phyloP scores from a whole-genome alignment of 1,140 invertebrate genomes.

The Bombus difficillimus region DNA sequence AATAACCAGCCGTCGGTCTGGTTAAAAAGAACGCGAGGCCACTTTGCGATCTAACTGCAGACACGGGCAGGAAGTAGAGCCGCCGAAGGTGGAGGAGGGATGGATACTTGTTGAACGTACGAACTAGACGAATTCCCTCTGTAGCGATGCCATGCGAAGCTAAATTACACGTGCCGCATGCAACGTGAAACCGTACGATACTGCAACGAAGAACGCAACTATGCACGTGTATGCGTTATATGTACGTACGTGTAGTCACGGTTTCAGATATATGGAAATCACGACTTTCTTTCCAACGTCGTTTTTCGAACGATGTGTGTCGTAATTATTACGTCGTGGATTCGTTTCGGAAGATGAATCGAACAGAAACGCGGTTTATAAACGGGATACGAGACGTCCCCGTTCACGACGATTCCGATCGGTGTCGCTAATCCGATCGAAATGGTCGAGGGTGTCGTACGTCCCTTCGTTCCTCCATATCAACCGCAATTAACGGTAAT shows the following conservation, averaged over 20 bases:
- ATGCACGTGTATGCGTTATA: rapidly evolving
- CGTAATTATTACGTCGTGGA: background rate
- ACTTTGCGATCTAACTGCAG: conserved; percentile 54
- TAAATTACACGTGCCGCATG: conserved; percentile 43
- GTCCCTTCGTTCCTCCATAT: conserved; percentile 46
- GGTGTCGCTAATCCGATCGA: conserved; percentile 64
- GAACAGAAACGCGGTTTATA: background rate
- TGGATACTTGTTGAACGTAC: conserved; percentile 69
- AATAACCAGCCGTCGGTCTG: background rate
- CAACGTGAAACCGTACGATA: background rate
- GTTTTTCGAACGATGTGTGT: background rate
- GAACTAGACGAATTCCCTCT: conserved; percentile 62
- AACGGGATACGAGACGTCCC: background rate
- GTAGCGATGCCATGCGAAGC: conserved; percentile 46
- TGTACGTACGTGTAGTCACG: background rate
- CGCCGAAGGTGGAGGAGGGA: conserved; percentile 32
- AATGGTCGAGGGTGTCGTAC: conserved; percentile 64
- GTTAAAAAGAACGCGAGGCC: conserved; percentile 33
- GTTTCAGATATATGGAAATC: too few species aligned
- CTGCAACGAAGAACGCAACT: background rate
- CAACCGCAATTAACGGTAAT: conserved; percentile 68
- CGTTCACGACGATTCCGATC: conserved; percentile 38
- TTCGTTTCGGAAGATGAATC: background rate
- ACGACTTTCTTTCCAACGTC: background rate
- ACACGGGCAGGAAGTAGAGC: conserved; percentile 10